A percentile compares a stretch with the other conserved stretches of the same genome.
phyloP scores from a whole-genome alignment of 2,113 vertebrate genomes.

The Narcine bancroftii region DNA sequence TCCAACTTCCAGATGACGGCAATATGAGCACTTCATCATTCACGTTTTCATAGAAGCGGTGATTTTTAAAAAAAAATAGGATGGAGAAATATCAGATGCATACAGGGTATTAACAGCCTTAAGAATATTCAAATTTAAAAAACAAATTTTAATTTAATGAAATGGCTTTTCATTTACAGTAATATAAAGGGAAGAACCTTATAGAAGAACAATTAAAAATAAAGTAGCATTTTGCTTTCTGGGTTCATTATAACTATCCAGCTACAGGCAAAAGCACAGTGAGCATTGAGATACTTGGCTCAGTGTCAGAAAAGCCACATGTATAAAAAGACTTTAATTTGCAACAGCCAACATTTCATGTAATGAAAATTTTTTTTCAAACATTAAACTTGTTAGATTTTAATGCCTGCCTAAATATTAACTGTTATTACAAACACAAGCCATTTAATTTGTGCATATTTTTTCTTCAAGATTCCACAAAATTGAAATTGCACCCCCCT shows the following conservation, averaged over 20 bases:
- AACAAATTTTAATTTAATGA: not conserved
- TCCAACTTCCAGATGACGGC: too few species aligned
- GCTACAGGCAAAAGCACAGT: not conserved
- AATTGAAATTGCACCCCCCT: not conserved
- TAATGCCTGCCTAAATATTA: not conserved
- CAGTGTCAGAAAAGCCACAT: not conserved
- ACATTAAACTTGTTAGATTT: not conserved
- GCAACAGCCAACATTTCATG: not conserved
- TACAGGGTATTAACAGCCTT: not conserved
- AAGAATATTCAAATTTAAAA: not conserved
- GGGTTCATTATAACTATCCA: not conserved
- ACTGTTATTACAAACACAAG: not conserved
- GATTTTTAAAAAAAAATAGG: not conserved
- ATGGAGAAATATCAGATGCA: not conserved
- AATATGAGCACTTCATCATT: too few species aligned
- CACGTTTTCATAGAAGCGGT: not conserved
- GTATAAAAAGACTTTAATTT: not conserved
- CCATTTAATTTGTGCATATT: constrained; percentile 16
- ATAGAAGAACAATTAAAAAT: not conserved
- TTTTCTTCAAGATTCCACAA: not conserved
- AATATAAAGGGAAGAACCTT: not conserved
- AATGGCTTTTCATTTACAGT: not conserved
- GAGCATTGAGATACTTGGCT: not conserved
- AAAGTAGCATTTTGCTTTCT: not conserved
- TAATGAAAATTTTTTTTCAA: not conserved